A percentile compares a stretch with the other conserved stretches of the same genome.
These are phyloP conservation scores for Mustela nigripes DNA, from an alignment of 2,113 vertebrate species.

Conservation along the genomic window DNA sequence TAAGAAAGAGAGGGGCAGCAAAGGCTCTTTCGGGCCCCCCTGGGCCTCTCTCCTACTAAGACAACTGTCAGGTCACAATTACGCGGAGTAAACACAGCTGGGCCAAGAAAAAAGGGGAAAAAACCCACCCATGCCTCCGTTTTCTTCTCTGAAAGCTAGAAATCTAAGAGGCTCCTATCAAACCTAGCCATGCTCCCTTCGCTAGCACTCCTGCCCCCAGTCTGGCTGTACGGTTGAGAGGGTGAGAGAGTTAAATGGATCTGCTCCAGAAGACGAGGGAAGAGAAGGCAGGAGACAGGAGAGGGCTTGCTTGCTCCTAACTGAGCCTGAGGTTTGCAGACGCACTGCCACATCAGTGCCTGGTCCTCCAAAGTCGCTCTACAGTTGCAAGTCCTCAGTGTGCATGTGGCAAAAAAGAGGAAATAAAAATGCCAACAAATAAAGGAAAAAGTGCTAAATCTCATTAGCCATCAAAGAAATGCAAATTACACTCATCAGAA, in stretches of 20 bases:
- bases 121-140: background rate
- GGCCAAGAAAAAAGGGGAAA: background rate
- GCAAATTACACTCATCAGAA: background rate
- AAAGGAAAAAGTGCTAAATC: background rate
- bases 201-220: background rate
- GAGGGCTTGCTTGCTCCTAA: background rate
- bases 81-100: conserved; percentile 25
- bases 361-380: background rate
- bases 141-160: background rate
- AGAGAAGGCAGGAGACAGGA: background rate
- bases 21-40: background rate
- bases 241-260: background rate
- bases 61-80: background rate
- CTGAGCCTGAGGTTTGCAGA: background rate
- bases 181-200: background rate
- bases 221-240: background rate
- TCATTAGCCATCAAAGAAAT: background rate
- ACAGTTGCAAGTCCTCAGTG: background rate
- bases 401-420: background rate
- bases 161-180: background rate
- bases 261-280: background rate
- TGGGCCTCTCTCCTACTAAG: background rate
- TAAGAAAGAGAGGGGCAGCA: background rate
- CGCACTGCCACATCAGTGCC: background rate
- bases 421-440: background rate